These are phyloP conservation scores for Bos taurus DNA, from an alignment of 2,113 vertebrate genomes.

Conservation along the genomic window DNA sequence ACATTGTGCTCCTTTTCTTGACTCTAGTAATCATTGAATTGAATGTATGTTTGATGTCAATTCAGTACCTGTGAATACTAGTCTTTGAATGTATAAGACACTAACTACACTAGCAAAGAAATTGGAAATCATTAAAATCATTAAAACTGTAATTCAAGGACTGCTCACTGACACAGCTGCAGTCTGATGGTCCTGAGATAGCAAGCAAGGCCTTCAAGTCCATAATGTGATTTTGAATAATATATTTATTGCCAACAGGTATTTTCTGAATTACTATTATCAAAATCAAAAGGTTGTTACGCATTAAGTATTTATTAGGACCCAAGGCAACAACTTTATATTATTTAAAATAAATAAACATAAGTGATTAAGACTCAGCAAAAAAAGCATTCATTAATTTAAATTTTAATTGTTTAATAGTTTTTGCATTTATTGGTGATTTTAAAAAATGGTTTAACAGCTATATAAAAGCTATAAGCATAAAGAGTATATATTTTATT, in stretches of 20 bases:
- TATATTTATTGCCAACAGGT: not conserved
- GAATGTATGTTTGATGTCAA: not conserved
- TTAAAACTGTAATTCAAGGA: not conserved
- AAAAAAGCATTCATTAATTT: not conserved
- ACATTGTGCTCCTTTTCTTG: not conserved
- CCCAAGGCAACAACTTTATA: not conserved
- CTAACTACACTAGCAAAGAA: not conserved
- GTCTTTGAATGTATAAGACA: not conserved
- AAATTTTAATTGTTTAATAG: not conserved
- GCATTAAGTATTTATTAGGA: not conserved
- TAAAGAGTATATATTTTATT: not conserved
- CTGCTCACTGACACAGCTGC: not conserved
- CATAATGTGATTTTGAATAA: not conserved
- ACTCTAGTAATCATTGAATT: not conserved
- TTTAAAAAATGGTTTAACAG: slow-evolving; percentile 16
- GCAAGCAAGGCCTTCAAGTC: not conserved
- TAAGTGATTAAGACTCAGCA: not conserved
- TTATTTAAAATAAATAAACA: not conserved
- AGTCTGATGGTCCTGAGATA: not conserved
- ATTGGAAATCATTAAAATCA: not conserved
- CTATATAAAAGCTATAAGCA: not conserved
- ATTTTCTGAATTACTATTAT: not conserved
- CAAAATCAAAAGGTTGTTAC: not conserved
- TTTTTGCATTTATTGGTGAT: not conserved
- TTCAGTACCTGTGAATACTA: not conserved